phyloP scores from a whole-genome alignment of 2,113 vertebrate genomes.

The Melanerpes formicivorus region DNA sequence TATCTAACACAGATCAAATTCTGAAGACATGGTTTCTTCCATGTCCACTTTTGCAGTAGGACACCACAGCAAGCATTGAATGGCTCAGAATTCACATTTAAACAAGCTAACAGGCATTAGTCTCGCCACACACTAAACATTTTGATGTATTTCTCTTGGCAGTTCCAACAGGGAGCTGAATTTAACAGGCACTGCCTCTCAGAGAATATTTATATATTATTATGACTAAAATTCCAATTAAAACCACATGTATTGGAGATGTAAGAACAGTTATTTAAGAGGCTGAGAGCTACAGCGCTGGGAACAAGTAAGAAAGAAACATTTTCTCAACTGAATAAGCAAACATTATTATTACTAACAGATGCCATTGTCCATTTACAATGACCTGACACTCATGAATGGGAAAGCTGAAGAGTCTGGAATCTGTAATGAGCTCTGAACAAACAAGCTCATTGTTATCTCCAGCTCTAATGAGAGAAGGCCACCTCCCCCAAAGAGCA shows the following conservation, averaged over 20 bases:
- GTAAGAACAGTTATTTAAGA: constrained; percentile 23
- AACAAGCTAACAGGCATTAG: not conserved
- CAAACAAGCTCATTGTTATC: constrained; percentile 58
- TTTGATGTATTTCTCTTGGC: not conserved
- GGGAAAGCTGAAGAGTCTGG: constrained; percentile 37
- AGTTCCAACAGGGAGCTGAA: not conserved
- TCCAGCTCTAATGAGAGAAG: constrained; percentile 29
- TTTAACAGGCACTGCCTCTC: not conserved
- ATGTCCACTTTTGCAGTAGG: not conserved
- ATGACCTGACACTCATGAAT: constrained; percentile 31
- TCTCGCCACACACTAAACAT: not conserved
- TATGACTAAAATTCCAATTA: constrained; percentile 32
- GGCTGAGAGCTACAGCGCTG: not conserved
- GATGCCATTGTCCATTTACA: constrained; percentile 36
- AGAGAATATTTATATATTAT: constrained; percentile 15
- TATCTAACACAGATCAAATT: not conserved
- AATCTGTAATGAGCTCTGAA: constrained; percentile 57
- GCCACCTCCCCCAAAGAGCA: not conserved
- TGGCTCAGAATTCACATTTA: not conserved
- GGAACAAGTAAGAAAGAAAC: constrained; percentile 27
- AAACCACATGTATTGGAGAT: not conserved
- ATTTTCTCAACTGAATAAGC: constrained; percentile 51
- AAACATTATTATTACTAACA: constrained; percentile 53
- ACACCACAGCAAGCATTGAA: not conserved
- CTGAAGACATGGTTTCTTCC: not conserved